phyloP scores from a whole-genome alignment of 1,140 invertebrate genomes.

The Heliothis subflexa region DNA sequence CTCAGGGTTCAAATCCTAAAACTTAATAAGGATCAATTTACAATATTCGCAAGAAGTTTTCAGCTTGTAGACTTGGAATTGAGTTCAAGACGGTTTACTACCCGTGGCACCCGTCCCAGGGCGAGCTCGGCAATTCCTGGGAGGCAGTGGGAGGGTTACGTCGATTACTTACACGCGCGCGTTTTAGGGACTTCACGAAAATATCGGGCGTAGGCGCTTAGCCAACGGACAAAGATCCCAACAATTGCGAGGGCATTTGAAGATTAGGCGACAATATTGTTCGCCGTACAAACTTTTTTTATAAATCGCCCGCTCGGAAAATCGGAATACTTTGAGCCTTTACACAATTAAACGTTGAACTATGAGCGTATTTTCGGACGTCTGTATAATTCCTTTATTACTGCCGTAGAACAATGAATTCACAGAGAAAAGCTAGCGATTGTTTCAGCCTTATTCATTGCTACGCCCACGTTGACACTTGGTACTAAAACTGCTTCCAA shows the following conservation, averaged over 20 bases:
- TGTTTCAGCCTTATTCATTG: constrained; percentile 8
- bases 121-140: constrained; percentile 10
- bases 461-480: background rate
- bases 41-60: constrained; percentile 42
- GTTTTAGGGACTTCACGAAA: constrained; percentile 7
- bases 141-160: constrained; percentile 14
- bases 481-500: background rate
- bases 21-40: constrained; percentile 46
- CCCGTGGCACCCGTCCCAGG: constrained; percentile 16
- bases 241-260: constrained; percentile 20
- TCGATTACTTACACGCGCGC: constrained; percentile 46
- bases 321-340: background rate
- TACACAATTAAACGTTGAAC: constrained; percentile 23
- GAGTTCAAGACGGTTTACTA: constrained; percentile 43
- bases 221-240: constrained; percentile 31
- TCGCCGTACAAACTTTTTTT: constrained; percentile 23
- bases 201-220: constrained; percentile 18
- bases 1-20: constrained; percentile 17
- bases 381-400: constrained; percentile 25
- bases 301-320: constrained; percentile 26
- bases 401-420: constrained; percentile 21
- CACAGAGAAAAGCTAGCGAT: background rate
- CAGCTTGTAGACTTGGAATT: constrained; percentile 33
- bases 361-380: background rate
- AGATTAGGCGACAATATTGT: constrained; percentile 29